Evolutionary conservation across 1,140 invertebrate genomes (phyloP).

Genomic region (Drosophila pectinifera): DNA sequence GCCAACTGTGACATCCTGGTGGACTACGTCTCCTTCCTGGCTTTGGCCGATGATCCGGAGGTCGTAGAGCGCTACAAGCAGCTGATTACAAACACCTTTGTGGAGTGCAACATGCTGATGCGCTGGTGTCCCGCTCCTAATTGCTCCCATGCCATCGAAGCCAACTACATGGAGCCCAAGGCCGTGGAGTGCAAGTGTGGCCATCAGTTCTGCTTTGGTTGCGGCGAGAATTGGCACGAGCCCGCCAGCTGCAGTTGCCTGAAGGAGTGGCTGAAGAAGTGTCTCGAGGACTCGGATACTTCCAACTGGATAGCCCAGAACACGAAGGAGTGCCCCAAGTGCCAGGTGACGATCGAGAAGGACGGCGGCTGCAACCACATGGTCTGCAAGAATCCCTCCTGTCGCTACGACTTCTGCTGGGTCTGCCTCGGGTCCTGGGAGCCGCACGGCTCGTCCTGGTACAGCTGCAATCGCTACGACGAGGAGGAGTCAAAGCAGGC

Average conservation of each 20-base stretch:
- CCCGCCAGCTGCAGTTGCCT: slow-evolving; percentile 97
- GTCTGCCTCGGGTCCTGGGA: slow-evolving; percentile 99
- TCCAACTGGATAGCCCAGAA: slow-evolving; percentile 99
- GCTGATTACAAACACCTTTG: slow-evolving; percentile 99
- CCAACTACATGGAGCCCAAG: slow-evolving; percentile 94
- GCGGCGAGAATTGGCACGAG: slow-evolving; percentile 99
- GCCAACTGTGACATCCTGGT: slow-evolving; percentile 96
- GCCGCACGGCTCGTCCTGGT: slow-evolving; percentile 99
- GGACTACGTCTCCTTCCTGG: slow-evolving; percentile 98
- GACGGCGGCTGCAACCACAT: slow-evolving; percentile 99
- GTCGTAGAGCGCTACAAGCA: slow-evolving; percentile 98
- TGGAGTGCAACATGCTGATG: slow-evolving; percentile 97
- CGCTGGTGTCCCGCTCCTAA: slow-evolving; percentile 99
- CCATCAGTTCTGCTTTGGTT: slow-evolving; percentile 97
- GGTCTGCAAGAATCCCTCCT: slow-evolving; percentile 99
- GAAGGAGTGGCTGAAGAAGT: slow-evolving; percentile 99
- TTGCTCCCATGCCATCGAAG: slow-evolving; percentile 98
- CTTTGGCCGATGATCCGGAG: slow-evolving; percentile 94
- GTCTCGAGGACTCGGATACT: slow-evolving; percentile 99
- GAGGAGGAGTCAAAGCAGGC: slow-evolving; percentile 98
- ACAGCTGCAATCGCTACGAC: slow-evolving; percentile 99
- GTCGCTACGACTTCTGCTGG: slow-evolving; percentile 99
- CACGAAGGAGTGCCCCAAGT: slow-evolving; percentile 99
- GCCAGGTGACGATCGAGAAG: slow-evolving; percentile 99
- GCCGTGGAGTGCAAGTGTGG: slow-evolving; percentile 96